Evolutionary conservation across 2,113 vertebrate species (phyloP), one percentile per base, ranked within the genome.

Genomic region (Ctenodactylus gundi): DNA sequence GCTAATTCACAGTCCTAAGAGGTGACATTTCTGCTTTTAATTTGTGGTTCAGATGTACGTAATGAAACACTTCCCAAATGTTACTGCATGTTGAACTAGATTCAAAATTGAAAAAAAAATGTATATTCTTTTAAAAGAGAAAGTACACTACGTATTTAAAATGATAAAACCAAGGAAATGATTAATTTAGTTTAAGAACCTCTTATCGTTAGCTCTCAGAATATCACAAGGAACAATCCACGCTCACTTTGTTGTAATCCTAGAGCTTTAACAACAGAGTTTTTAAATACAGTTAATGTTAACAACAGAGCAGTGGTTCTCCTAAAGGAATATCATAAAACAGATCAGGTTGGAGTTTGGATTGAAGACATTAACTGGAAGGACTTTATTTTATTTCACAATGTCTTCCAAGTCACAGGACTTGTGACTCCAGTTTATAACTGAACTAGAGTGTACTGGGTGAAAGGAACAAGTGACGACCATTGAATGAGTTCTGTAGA

Each of bases 291-390:
- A 96, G 92, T 97, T 97, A 97, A 98, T 98, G 97, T 97, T 97
- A 97, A 86, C 94, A 97, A 91, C 53, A 90, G 90, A 97, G 95
- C 76, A 97, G 85, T 95, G 95, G 90, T 96, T 96, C 97, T 97
- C 90, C 97, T 97, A 95, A 95, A 97, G 97, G 96, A 97, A 96
- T 97, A 97, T 75, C 97, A 89, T 94, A 97, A 98, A 98, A 97
- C 96, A 98, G 96, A 93, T 97, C 93, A 70, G 49, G 88, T 97
- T 97, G 93, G 97, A 97, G 88, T 97, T 97, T 95, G 95, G 77
- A 96, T 91, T 87, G 96, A 96, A 97, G 87, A 96, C 88, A 93
- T 46, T 85, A 93, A 65, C 88, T 86, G 93, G 39, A 44, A 78
- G 83, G 75, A 41, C 6, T 85, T 97, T 95, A 96, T 95, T 98